Conservation (phyloP, 1,140 invertebrate genomes). For the Microplitis mediator region DNA sequence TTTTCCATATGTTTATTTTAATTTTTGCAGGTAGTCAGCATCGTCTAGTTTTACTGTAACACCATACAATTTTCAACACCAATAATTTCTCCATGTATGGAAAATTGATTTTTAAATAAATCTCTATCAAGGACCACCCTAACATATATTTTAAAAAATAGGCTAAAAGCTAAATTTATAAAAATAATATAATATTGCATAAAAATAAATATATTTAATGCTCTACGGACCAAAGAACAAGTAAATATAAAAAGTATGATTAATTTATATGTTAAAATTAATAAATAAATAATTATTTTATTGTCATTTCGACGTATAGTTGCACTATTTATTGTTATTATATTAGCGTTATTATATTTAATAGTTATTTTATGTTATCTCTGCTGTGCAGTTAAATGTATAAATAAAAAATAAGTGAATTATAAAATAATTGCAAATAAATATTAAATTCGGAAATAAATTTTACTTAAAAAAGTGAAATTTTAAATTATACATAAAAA, state of each 20-base stretch:
- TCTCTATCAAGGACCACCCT: no score
- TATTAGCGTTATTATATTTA: constrained; percentile 12
- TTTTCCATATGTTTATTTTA: no score
- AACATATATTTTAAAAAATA: constrained; percentile 14
- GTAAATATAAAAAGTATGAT: constrained; percentile 12
- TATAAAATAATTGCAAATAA: not conserved
- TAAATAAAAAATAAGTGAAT: not conserved
- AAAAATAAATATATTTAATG: constrained; percentile 43
- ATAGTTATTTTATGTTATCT: constrained; percentile 32
- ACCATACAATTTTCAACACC: no score
- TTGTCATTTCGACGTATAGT: not conserved
- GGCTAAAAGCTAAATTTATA: no score
- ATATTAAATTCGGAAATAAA: not conserved
- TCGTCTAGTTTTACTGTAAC: no score
- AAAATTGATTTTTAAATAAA: no score
- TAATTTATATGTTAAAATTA: constrained; percentile 3
- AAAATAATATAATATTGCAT: constrained; percentile 22
- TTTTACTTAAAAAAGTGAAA: not conserved
- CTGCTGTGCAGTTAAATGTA: constrained; percentile 37
- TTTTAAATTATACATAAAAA: constrained; percentile 25
- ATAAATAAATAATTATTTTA: not conserved
- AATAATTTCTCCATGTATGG: no score
- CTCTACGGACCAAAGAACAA: constrained; percentile 50
- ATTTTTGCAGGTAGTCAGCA: no score
- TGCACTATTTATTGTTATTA: constrained; percentile 16